Percentiles rank a stretch among this genome's conserved stretches.
phyloP scores from a whole-genome alignment of 2,113 vertebrate genomes.

The Brevimyrus niger region DNA sequence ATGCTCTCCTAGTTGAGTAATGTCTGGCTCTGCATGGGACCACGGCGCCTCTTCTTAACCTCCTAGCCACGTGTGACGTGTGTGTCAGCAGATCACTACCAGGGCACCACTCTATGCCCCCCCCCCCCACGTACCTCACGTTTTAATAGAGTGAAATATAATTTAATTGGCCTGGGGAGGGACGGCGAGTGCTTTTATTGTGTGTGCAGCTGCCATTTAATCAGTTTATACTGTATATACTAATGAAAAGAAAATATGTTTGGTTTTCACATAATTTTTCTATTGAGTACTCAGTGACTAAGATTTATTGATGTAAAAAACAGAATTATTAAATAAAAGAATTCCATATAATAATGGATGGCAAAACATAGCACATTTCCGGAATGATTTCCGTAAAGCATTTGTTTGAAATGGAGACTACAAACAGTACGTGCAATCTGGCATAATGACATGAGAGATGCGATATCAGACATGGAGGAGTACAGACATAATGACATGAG shows the following conservation, averaged over 20 bases:
- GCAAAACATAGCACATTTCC: neutral
- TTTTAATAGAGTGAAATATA: neutral
- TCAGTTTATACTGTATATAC: neutral
- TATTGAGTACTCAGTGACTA: neutral
- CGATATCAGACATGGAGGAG: too few species aligned
- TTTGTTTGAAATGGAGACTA: neutral
- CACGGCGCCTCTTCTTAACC: neutral
- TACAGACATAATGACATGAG: too few species aligned
- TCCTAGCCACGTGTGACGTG: neutral
- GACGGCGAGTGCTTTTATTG: neutral
- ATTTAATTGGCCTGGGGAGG: neutral
- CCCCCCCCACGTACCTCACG: neutral
- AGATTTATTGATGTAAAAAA: neutral
- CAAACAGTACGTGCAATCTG: neutral
- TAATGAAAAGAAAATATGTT: neutral
- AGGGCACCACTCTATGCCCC: neutral
- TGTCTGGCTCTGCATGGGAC: neutral
- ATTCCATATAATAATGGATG: neutral
- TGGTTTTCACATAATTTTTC: neutral
- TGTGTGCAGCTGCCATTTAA: neutral
- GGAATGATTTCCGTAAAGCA: neutral
- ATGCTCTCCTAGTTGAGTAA: neutral
- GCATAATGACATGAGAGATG: too few species aligned
- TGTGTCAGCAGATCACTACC: neutral
- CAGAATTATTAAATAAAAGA: neutral